Evolutionary conservation across 2,797 vertebrate species (phyloP).

Genomic region (Kryptopterus vitreolus): DNA sequence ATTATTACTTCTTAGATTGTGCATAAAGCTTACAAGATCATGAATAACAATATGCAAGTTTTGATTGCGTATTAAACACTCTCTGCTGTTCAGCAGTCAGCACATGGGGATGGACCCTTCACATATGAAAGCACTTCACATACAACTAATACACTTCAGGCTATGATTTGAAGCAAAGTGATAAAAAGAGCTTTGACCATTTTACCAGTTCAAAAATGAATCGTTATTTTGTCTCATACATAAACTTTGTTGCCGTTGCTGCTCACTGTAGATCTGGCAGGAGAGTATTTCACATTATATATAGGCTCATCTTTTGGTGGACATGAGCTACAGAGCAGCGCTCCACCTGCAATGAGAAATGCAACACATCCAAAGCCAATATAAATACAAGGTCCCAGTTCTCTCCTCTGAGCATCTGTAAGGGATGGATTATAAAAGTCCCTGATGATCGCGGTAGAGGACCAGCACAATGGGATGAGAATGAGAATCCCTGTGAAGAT

Average conservation of each 20-base stretch:
- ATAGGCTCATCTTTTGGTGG: conserved; percentile 75
- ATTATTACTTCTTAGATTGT: background rate
- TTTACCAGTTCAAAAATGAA: background rate
- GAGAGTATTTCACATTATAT: conserved; percentile 63
- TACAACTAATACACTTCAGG: background rate
- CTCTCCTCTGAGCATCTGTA: conserved; percentile 70
- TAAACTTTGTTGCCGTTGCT: conserved; percentile 59
- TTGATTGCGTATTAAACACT: background rate
- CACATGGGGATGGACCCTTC: background rate
- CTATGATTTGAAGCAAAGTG: too few species aligned
- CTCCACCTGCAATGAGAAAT: conserved; percentile 83
- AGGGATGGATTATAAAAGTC: conserved; percentile 84
- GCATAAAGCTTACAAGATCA: background rate
- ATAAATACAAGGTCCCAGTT: conserved; percentile 86
- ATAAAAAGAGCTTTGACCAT: background rate
- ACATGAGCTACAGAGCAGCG: conserved; percentile 86
- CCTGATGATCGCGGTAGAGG: conserved; percentile 77
- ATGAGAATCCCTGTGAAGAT: conserved; percentile 78
- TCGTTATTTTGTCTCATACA: conserved; percentile 57
- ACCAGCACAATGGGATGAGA: conserved; percentile 87
- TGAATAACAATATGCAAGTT: background rate
- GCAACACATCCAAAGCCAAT: conserved; percentile 84
- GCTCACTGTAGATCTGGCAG: conserved; percentile 56
- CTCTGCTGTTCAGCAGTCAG: background rate
- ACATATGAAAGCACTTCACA: background rate